Evolutionary conservation across 2,888 invertebrate species (phyloP), one percentile per base, ranked within the genome.

Genomic region (Apocheima hispidaria): DNA sequence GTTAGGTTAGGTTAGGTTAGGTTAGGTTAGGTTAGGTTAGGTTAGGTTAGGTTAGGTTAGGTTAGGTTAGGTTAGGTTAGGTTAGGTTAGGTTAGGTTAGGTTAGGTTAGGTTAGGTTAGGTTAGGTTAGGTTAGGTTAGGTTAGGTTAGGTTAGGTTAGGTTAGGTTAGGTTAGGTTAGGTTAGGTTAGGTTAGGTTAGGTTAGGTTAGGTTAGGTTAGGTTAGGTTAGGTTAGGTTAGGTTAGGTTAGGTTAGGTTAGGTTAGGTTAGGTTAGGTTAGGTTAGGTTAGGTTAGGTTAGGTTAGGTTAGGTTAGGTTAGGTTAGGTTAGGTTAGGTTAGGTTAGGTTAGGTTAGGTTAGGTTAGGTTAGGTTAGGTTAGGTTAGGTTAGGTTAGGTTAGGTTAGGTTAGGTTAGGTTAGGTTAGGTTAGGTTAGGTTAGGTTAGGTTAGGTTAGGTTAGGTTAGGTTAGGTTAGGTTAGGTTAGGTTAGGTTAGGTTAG

Each of bases 1-100:
- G 40, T 40, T 40, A 40, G 40, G 69, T 68, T 69, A 66, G 69
- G 68, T 65, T 67, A 63, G 64, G 66, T 61, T 65, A 60, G 63
- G 65, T 68, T 66, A 67, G 64, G 66, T 68, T 66, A 63, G 63
- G 70, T 66, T 66, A 63, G 65, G 65, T 68, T 68, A 67, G 67
- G 64, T 65, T 65, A 65, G 59, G 50, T 54, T 50, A 58, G 50
- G 55, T 59, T 63, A 60, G 65, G 63, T 58, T 53, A 61, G 65
- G 63, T 63, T 61, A 68, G 65, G 65, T 63, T 68, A 68, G 63
- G 63, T 65, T 68, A 63, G 63, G 65, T 63, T 63, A 60, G 60
- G 62, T 67, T 58, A 60, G 62, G 40, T 40, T 20, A 20, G 40
- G 40, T 40, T 62, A 62, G 64, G 60, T 63, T 60, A 65, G 63